A percentile compares a stretch with the other conserved stretches of the same genome.
Evolutionary conservation across 2,888 invertebrate species (phyloP).

Genomic region (Ophion ellenae): DNA sequence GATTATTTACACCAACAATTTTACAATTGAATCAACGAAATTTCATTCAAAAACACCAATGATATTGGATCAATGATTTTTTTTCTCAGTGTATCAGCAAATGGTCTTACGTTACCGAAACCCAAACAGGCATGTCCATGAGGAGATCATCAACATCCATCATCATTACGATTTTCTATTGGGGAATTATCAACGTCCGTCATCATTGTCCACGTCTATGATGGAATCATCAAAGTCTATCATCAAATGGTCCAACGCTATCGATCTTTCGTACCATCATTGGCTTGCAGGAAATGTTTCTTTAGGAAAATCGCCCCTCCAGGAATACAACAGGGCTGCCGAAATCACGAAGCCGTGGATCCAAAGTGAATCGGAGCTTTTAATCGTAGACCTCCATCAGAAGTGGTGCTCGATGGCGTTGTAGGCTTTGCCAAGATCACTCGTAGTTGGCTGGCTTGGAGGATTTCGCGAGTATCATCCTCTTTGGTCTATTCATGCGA

Average conservation of each 20-base stretch:
- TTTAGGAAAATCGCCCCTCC: background rate
- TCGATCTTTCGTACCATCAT: background rate
- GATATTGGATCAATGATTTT: too few relatives aligned
- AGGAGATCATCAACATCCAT: background rate
- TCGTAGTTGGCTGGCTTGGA: conserved; percentile 17
- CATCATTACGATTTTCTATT: background rate
- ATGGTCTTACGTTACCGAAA: background rate
- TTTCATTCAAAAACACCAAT: too few relatives aligned
- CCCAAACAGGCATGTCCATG: background rate
- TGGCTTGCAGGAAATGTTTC: background rate
- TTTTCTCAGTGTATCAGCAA: background rate
- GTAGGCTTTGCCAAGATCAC: conserved; percentile 18
- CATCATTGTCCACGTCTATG: too few relatives aligned
- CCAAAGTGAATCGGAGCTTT: conserved; percentile 27
- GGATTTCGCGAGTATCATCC: conserved; percentile 40
- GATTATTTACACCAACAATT: too few relatives aligned
- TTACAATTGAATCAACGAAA: too few relatives aligned
- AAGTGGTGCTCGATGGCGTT: conserved; percentile 38
- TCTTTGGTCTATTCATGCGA: conserved; percentile 59
- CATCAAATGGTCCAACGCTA: background rate
- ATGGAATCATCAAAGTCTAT: background rate
- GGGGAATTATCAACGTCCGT: background rate
- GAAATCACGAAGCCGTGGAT: conserved; percentile 11
- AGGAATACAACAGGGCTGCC: background rate
- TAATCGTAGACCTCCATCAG: conserved; percentile 48